Conservation (phyloP, 92 coral and sea anemone species). For the Parazoanthus darwini region DNA sequence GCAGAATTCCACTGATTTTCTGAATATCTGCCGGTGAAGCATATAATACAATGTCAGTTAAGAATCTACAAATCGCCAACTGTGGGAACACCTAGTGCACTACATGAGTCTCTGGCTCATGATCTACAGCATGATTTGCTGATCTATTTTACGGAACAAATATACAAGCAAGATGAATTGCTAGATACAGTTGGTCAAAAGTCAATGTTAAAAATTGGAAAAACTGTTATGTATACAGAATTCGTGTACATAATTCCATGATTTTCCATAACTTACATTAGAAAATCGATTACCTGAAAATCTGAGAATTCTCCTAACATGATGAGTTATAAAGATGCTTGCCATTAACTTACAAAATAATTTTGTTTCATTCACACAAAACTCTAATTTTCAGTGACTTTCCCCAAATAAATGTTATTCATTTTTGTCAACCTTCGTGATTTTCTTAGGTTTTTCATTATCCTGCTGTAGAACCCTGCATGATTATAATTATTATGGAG, state of each 20-base stretch:
- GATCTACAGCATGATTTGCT: neutral
- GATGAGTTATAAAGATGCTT: no score
- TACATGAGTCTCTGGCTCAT: neutral
- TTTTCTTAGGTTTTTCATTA: no score
- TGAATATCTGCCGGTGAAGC: conserved; percentile 70
- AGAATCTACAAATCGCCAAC: neutral
- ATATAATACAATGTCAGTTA: neutral
- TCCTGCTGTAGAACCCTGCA: no score
- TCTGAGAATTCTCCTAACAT: neutral
- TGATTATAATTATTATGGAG: neutral
- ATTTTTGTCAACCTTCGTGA: neutral
- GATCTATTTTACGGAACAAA: neutral
- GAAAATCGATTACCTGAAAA: no score
- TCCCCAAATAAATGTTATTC: no score
- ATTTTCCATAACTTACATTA: no score
- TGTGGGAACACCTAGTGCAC: neutral
- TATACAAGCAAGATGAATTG: neutral
- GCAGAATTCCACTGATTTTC: conserved; percentile 99
- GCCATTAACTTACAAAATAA: neutral
- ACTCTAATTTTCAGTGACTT: neutral
- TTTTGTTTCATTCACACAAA: neutral
- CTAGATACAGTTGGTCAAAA: no score
- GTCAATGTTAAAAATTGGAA: no score
- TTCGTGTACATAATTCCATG: no score
- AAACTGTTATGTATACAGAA: no score